Conservation (phyloP, 2,797 vertebrate genomes). For the Onychomys leucogaster region DNA sequence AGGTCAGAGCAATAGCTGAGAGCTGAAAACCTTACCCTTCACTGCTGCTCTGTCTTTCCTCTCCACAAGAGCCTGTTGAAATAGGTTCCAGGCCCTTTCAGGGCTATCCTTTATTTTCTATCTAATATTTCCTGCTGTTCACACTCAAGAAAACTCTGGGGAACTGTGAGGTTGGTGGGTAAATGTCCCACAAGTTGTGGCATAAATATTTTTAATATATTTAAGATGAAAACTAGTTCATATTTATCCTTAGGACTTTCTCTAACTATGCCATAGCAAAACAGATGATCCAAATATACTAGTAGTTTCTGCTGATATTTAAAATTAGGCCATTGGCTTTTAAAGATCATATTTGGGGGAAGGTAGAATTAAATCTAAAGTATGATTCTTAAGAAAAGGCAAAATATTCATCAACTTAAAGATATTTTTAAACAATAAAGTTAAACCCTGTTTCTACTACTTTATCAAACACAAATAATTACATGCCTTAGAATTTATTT, state of each 20-base stretch:
- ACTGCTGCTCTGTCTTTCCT: too few relatives aligned
- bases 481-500: conserved; percentile 36
- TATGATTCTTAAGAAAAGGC: background rate
- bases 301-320: conserved; percentile 41
- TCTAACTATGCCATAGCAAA: conserved; percentile 41
- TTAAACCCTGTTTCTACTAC: background rate
- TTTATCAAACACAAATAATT: conserved; percentile 24
- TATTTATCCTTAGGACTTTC: conserved; percentile 38
- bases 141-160: too few relatives aligned
- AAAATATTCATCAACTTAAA: conserved; percentile 54
- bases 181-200: too few relatives aligned
- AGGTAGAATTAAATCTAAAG: background rate
- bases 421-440: background rate
- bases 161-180: too few relatives aligned
- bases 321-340: conserved; percentile 52
- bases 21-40: too few relatives aligned
- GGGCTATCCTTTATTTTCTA: too few relatives aligned
- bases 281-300: background rate
- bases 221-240: conserved; percentile 56
- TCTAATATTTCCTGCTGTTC: too few relatives aligned
- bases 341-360: conserved; percentile 12
- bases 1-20: too few relatives aligned
- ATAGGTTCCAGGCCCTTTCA: too few relatives aligned
- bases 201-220: conserved; percentile 33
- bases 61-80: too few relatives aligned